Conservation (phyloP, 2,888 invertebrate genomes). For the Alviniconcha strummeri region DNA sequence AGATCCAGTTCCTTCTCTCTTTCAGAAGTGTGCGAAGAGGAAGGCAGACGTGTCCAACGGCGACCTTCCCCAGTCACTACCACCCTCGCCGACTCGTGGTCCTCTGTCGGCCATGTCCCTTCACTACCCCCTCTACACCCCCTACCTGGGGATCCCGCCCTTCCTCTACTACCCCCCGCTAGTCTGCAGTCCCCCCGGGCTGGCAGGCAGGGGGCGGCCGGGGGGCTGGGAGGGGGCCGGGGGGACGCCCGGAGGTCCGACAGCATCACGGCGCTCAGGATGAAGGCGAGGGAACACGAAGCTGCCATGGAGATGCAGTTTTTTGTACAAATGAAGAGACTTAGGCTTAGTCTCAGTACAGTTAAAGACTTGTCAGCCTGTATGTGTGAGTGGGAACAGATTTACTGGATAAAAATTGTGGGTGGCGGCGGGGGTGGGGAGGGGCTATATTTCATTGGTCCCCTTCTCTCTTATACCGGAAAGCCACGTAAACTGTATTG, state of each 20-base stretch:
- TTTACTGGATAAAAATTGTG: neutral
- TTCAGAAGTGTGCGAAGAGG: neutral
- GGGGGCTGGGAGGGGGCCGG: slow-evolving; percentile 10
- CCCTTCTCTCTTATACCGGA: no score
- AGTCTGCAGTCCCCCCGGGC: slow-evolving; percentile 13
- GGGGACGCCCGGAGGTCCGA: slow-evolving; percentile 47
- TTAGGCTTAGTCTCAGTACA: neutral
- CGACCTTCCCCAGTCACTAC: neutral
- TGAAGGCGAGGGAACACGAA: slow-evolving; percentile 59
- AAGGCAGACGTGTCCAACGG: neutral
- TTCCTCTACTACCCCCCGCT: slow-evolving; percentile 38
- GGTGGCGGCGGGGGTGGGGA: neutral
- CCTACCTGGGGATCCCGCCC: slow-evolving; percentile 38
- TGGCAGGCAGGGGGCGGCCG: neutral
- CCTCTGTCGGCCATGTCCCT: neutral
- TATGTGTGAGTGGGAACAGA: neutral
- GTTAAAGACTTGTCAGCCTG: neutral
- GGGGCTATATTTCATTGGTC: no score
- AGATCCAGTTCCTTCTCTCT: no score
- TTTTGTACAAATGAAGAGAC: slow-evolving; percentile 46
- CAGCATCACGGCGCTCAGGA: slow-evolving; percentile 56
- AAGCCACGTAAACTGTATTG: no score
- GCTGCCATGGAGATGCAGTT: slow-evolving; percentile 57
- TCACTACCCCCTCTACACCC: slow-evolving; percentile 14
- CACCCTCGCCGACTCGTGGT: neutral